Base-by-base conservation (phyloP, 2,888 invertebrate species). In the Tortrix viridana region DNA sequence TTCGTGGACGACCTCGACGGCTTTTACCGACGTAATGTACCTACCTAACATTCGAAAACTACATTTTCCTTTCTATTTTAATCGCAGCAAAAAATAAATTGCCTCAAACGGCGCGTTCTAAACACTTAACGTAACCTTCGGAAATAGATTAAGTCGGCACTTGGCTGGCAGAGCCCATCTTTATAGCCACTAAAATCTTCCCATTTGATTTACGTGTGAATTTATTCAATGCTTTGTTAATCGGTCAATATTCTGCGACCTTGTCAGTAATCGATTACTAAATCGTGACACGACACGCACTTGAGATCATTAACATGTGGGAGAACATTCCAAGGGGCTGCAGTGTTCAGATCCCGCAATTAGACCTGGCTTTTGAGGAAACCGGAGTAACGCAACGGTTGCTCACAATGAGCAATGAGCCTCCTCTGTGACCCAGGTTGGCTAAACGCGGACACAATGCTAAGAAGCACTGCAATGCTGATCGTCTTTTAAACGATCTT, bases 401-500 rank as follows among this genome's bases (percentile, higher is more conserved):
- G 74, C 74, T 72, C 86, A 88, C 87, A 88, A 88, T 87, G 78
- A 82, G 73, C 41, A 16, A 5, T 6, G 26, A 70, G 65, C 68
- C 76, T 76, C 78, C 79, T 77, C 77, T 78, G 75, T 84, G 86
- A 88, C 84, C 85, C 82, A 77, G 76, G 74, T 77, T 89, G 88
- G 83, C 87, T 82, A 85, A 88, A 88, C 81, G 74, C 76, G 74
- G 71, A 76, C 74, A 77, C 85, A 88, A 86, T 86, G 80, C 79
- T 74, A 79, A 89, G 85, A 84, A 86, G 85, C 81, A 74, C 77
- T 73, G 81, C 81, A 74, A 77, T 73, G 81, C 80, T 89, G 88
- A 91, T 91, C 88, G 89, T 87, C 86, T 89, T 90, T 90, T 90
- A 90, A 90, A 87, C 79, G 89, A 85, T 90, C 85, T 87, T 80